These are phyloP conservation scores for Rhadinocentrus ornatus DNA, from an alignment of 2,797 vertebrate species.

Conservation along the genomic window DNA sequence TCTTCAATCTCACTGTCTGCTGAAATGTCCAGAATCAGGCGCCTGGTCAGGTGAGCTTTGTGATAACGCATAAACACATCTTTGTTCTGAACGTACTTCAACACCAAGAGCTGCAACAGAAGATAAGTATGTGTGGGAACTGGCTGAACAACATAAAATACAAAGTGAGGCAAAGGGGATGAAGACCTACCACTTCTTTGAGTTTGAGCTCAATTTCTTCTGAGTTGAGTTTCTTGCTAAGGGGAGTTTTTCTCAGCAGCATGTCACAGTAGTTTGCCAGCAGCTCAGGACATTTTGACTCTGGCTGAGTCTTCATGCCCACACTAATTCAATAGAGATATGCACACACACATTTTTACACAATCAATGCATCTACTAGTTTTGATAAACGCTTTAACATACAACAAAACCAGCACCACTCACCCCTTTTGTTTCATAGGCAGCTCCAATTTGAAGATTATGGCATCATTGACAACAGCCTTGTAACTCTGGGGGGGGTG, in stretches of 20 bases:
- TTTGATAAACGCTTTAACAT: neutral
- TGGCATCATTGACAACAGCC: conserved; percentile 97
- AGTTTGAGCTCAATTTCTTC: conserved; percentile 98
- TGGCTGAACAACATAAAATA: neutral
- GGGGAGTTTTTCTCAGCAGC: conserved; percentile 96
- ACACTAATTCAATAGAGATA: conserved; percentile 77
- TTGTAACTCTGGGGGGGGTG: conserved; percentile 89
- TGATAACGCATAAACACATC: conserved; percentile 99
- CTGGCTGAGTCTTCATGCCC: conserved; percentile 96
- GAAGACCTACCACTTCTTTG: conserved; percentile 93
- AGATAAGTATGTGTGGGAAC: neutral
- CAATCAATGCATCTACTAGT: no score
- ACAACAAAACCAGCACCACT: conserved; percentile 47
- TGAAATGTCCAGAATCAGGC: conserved; percentile 96
- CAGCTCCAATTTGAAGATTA: conserved; percentile 98
- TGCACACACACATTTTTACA: conserved; percentile 5
- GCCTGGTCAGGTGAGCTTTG: conserved; percentile 96
- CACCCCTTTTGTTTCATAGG: conserved; percentile 98
- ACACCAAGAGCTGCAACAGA: conserved; percentile 60
- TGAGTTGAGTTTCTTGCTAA: conserved; percentile 97
- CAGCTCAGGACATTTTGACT: conserved; percentile 97
- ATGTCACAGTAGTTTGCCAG: conserved; percentile 99
- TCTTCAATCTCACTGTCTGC: conserved; percentile 98
- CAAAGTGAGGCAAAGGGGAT: neutral
- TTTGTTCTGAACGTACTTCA: conserved; percentile 98